A percentile compares a stretch with the other conserved stretches of the same genome.
Evolutionary conservation across 2,888 invertebrate species (phyloP).

Genomic region (Andrena bucephala): DNA sequence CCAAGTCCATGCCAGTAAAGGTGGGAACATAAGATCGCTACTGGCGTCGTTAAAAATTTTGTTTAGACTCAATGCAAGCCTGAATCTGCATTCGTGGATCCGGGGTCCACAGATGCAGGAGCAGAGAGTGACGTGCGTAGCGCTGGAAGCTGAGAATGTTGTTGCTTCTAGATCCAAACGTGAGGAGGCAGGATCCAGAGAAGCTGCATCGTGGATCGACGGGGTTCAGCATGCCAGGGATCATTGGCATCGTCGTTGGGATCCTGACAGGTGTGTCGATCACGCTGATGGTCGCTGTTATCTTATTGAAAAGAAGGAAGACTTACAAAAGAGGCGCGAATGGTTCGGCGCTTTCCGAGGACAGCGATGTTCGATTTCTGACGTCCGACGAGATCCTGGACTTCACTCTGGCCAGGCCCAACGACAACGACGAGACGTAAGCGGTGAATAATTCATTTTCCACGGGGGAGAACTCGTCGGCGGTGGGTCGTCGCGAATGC

Average conservation of each 20-base stretch:
- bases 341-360: constrained; percentile 82
- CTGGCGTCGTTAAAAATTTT: no score
- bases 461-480: background rate
- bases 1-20: no score
- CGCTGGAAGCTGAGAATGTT: background rate
- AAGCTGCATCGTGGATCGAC: constrained; percentile 28
- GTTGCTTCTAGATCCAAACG: constrained; percentile 37
- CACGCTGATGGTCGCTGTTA: constrained; percentile 63
- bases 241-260: constrained; percentile 75
- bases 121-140: no score
- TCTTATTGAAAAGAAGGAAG: constrained; percentile 71
- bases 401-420: constrained; percentile 85
- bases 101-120: no score
- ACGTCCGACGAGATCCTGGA: constrained; percentile 87
- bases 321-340: constrained; percentile 77
- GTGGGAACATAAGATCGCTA: no score
- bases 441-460: background rate
- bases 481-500: background rate
- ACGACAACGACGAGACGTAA: constrained; percentile 74
- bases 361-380: constrained; percentile 87
- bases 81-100: no score
- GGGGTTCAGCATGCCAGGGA: constrained; percentile 54
- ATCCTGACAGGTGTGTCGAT: constrained; percentile 73
- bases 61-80: no score
- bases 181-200: constrained; percentile 40